Base-by-base conservation (phyloP, 92 coral and sea anemone species). In the Galaxea fascicularis region DNA sequence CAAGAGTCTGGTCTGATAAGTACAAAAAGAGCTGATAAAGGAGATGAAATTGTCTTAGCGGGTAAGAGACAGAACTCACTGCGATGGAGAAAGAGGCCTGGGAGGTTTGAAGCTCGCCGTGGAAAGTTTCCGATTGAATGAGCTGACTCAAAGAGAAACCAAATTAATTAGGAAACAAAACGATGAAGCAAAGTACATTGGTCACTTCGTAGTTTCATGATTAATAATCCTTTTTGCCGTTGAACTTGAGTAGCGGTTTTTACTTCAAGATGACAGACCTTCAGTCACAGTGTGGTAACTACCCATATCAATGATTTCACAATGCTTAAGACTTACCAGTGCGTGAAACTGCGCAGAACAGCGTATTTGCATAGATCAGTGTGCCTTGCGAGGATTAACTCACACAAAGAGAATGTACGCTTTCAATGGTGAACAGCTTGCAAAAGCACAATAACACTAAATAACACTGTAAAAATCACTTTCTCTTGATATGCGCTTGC, bases 321-420 rank as follows among this genome's bases (percentile, higher is more conserved):
- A 5, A 20, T 71, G 24, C 21, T 71, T 29, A 25, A 29, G 27
- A 64, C 15, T 22, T 52, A n/a, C 14, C 13, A 52, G 64, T 18
- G 63, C 47, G 65, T 49, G 53, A 56, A 60, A 15, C 24, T 18
- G 59, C 73, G 73, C 74, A 26, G 47, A 20, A 27, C 11, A 46
- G 21, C 63, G 45, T 49, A 78, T 65, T 78, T 64, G 73, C 73
- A 78, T 78, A 57, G 53, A 10, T 17, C 76, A n/a, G 21, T n/a
- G 7, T 49, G 0, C 31, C n/a, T 66, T 66, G 84, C 65, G 27
- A 16, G 84, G 84, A 67, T 65, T 79, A 65, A 35, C 24, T 13
- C 35, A 4, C 75, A 79, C 84, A 79, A 79, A 66, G 22, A 66
- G 46, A 66, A 29, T 44, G 75, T 44, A 67, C 75, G 65, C 74